These are phyloP conservation scores for Drosophila funebris DNA, from an alignment of 1,140 invertebrate species.

Conservation along the genomic window DNA sequence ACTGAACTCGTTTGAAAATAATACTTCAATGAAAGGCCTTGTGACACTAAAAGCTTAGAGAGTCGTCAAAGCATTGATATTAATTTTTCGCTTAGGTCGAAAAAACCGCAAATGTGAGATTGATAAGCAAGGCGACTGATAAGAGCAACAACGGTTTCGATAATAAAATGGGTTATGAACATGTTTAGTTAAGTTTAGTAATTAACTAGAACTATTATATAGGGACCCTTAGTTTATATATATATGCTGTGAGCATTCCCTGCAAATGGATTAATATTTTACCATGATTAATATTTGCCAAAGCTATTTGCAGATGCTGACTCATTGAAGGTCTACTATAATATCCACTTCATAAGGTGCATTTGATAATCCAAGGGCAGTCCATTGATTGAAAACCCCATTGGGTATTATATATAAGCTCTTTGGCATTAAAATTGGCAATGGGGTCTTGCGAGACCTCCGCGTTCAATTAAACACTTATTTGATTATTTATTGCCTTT, in stretches of 20 bases:
- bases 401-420: no score
- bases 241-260: not conserved
- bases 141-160: not conserved
- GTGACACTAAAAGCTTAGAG: constrained; percentile 9
- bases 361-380: not conserved
- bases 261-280: not conserved
- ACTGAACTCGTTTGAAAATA: not conserved
- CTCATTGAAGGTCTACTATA: not conserved
- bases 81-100: not conserved
- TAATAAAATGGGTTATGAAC: not conserved
- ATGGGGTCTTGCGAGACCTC: not conserved
- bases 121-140: constrained; percentile 23
- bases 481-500: not conserved
- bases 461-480: not conserved
- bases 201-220: no score
- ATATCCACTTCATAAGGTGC: not conserved
- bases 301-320: not conserved
- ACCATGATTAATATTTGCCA: not conserved
- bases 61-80: not conserved
- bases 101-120: not conserved
- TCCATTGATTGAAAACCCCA: not conserved
- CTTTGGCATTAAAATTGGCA: not conserved
- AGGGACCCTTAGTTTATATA: constrained; percentile 6
- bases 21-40: not conserved
- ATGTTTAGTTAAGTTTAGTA: no score